phyloP scores from a whole-genome alignment of 2,888 invertebrate species.

The Drosophila cracens region DNA sequence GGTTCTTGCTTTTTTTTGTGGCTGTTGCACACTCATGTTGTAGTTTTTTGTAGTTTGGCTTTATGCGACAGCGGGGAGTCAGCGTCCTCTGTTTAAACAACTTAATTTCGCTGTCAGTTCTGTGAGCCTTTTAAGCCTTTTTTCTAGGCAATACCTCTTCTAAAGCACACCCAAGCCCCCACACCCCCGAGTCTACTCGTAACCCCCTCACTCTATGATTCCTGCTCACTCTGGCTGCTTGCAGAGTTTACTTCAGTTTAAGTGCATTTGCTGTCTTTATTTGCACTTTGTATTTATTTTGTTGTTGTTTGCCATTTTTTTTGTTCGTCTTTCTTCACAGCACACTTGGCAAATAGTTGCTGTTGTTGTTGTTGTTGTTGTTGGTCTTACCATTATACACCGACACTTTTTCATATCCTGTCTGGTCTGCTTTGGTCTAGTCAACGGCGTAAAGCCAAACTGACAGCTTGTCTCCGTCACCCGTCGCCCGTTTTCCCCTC shows the following conservation, averaged over 20 bases:
- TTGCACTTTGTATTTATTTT: conserved; percentile 71
- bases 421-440: conserved; percentile 68
- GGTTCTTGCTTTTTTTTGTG: background rate
- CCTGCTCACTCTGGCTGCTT: conserved; percentile 27
- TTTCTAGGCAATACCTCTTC: conserved; percentile 39
- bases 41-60: conserved; percentile 12
- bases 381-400: conserved; percentile 73
- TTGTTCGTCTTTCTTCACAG: conserved; percentile 16
- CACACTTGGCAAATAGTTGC: conserved; percentile 46
- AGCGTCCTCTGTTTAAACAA: conserved; percentile 49
- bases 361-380: conserved; percentile 47
- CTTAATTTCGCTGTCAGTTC: conserved; percentile 59
- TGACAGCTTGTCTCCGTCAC: conserved; percentile 62
- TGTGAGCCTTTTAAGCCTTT: conserved; percentile 44
- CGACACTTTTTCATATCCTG: conserved; percentile 80
- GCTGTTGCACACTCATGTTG: conserved; percentile 2
- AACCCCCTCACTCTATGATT: background rate
- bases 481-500: background rate
- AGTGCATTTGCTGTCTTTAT: conserved; percentile 78
- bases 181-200: background rate
- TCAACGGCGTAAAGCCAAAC: conserved; percentile 59
- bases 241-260: conserved; percentile 78
- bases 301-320: conserved; percentile 50
- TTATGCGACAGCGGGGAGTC: conserved; percentile 34
- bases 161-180: background rate